Evolutionary conservation across 2,113 vertebrate species (phyloP), one percentile per base, ranked within the genome.

Genomic region (Zingel zingel): DNA sequence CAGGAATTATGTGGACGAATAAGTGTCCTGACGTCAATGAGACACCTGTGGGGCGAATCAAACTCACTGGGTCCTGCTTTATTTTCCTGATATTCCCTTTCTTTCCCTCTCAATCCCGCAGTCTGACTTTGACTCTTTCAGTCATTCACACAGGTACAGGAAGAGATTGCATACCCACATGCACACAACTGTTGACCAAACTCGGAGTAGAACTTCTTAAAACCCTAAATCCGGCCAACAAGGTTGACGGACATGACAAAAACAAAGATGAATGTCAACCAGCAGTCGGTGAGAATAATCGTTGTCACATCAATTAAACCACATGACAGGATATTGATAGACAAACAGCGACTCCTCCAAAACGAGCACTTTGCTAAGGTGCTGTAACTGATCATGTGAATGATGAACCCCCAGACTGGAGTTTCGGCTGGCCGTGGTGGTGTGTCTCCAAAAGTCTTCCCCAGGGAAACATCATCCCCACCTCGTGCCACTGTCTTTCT

Each of bases 401-500:
- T 88, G 83, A 92, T 87, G 88, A 91, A 89, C 80, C 87, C 75
- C 79, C 53, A 77, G 82, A 90, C 87, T 80, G 74, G 79, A 83
- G 85, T 70, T 81, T 79, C 36, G 77, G 81, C 65, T 79, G 85
- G 79, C 57, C 66, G 80, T 39, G 85, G 78, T 77, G 86, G 76
- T 84, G 93, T 79, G 92, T 93, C 92, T 93, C 90, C 92, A 93
- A 93, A 95, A 93, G 88, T 88, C 87, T 91, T 90, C 95, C 92
- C 94, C 2, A 6, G 91, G 91, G 95, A 92, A 91, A 89, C 90
- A 93, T 94, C 91, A 88, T 89, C 88, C 58, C 89, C 91, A 92
- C 94, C 93, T 93, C 90, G 84, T 86, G 92, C 92, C 92, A 87
- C 76, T 56, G 92, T 91, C 88, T 86, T 88, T 84, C 87, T 88